Base-by-base conservation (phyloP, 2,797 vertebrate genomes). In the Pseudochromis fuscus region DNA sequence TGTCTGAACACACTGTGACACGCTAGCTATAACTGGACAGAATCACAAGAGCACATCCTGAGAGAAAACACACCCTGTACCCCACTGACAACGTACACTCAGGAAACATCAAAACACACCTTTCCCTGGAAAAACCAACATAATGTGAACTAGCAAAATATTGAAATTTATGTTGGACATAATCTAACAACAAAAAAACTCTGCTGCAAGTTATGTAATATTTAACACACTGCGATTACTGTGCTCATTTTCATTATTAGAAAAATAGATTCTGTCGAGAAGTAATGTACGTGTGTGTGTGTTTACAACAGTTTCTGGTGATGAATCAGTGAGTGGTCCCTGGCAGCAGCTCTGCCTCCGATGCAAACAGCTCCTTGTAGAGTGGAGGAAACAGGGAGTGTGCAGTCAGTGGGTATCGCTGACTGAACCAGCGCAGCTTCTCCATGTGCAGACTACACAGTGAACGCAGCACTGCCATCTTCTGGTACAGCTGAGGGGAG, bases 321-420 rank as follows among this genome's bases (percentile, higher is more conserved):
- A 46, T 33, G 67, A n/a, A 38, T 89, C 85, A 94, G 67, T 89
- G 91, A 46, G 82, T 72, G 59, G 76, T 77, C 79, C 90, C 85
- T 0, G 91, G 87, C 68, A 87, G 86, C 44, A 77, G 72, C 65
- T 97, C 96, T 0, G 86, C 67, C 64, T 97, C 96, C 3, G 93
- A 92, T 75, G 93, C 88, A 23, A 98, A 98, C 73, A 98, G 94
- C 86, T 98, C 97, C 61, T 95, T 96, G 93, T 98, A 98, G 65
- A 98, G 96, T 0, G 96, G 96, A 8, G 97, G 97, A 79, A 95
- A 95, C 57, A 93, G 85, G 0, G 93, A 89, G 85, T 93, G 90
- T 37, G 91, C 92, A 0, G 91, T 94, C 74, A 92, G 90, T 0
- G 94, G 94, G 71, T 92, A 92, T 16, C 90, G 89, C 77, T 92